These are phyloP conservation scores for Ischnura elegans DNA, from an alignment of 2,888 invertebrate genomes.

Conservation along the genomic window DNA sequence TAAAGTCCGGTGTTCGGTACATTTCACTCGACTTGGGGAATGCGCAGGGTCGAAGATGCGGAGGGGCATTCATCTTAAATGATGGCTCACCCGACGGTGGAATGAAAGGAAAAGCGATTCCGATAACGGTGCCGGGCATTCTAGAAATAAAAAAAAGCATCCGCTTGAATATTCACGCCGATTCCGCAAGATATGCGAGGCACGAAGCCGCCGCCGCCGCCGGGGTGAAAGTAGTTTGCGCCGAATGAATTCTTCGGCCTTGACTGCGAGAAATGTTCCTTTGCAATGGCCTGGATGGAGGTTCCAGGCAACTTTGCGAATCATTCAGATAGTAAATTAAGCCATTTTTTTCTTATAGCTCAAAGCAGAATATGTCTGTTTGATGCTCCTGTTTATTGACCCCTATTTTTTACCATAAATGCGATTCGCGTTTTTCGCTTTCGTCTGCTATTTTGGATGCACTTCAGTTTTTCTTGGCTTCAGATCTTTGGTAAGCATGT, in stretches of 20 bases:
- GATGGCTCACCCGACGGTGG: background rate
- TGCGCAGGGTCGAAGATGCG: background rate
- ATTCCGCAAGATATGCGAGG: background rate
- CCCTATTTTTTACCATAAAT: too few species aligned
- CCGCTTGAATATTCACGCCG: conserved; percentile 20
- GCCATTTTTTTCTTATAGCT: too few species aligned
- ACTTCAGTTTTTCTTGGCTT: too few species aligned
- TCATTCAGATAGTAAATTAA: too few species aligned
- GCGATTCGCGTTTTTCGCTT: too few species aligned
- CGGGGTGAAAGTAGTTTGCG: background rate
- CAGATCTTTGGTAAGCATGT: too few species aligned
- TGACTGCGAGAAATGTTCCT: background rate
- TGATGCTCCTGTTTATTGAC: too few species aligned
- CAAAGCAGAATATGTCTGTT: too few species aligned
- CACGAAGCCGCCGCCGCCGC: background rate
- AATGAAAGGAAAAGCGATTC: background rate
- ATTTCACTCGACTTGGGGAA: background rate
- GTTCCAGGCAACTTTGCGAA: too few species aligned
- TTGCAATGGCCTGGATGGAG: background rate
- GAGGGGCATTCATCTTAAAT: background rate
- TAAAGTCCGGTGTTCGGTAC: background rate
- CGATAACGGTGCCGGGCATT: background rate
- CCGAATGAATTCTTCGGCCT: background rate
- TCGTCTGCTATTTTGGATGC: too few species aligned
- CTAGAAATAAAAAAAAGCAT: too few species aligned